Conservation (phyloP, 2,797 vertebrate genomes). For the Peromyscus attwateri region DNA sequence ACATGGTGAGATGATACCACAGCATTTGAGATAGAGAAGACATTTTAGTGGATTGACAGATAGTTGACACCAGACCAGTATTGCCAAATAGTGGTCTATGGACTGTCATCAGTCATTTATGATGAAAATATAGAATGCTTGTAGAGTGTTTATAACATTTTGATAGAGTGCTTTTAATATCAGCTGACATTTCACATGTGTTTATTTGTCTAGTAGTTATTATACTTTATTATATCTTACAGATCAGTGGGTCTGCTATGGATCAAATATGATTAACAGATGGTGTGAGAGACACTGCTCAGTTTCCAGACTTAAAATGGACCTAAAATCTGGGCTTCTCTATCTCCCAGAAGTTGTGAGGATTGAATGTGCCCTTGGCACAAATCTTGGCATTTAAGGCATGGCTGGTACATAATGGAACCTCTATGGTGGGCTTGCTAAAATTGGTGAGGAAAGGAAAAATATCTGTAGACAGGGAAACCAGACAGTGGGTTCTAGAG, state of each 20-base stretch:
- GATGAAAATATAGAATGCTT: not conserved
- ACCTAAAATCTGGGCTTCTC: too few species aligned
- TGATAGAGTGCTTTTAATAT: not conserved
- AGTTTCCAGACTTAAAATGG: not conserved
- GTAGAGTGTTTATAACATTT: not conserved
- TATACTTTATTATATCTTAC: not conserved
- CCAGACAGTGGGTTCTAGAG: not conserved
- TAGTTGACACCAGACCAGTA: not conserved
- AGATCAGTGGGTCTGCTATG: not conserved
- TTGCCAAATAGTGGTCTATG: not conserved
- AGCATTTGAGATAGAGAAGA: not conserved
- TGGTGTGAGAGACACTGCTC: not conserved
- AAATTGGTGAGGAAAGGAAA: not conserved
- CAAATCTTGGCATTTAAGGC: not conserved
- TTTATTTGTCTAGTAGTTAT: not conserved
- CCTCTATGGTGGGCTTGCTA: not conserved
- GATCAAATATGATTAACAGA: not conserved
- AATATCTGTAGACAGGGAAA: not conserved
- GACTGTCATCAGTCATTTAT: not conserved
- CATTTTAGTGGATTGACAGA: not conserved
- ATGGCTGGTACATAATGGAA: not conserved
- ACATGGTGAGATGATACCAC: too few species aligned
- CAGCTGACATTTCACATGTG: not conserved
- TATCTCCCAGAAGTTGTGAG: not conserved
- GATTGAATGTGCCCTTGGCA: not conserved